Evolutionary conservation across 2,888 invertebrate species (phyloP), one percentile per base, ranked within the genome.

Genomic region (Athalia cordata): DNA sequence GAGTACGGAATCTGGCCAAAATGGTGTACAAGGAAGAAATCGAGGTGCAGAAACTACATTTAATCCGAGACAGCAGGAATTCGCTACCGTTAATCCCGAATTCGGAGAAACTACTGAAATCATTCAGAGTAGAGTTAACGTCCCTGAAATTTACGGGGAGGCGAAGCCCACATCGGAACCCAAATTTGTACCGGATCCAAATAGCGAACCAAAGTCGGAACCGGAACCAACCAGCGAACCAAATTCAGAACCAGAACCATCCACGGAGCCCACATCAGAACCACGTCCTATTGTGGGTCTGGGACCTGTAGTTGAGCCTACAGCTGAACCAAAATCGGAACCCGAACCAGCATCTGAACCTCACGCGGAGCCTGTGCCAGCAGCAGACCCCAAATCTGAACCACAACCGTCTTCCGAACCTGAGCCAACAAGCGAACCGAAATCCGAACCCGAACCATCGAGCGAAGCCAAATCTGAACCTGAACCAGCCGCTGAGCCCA

Each of bases 1-100:
- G 0, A 84, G 82, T 55, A 85, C 85, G 5, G 84, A 84, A 64
- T 76, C 81, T 13, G 77, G 70, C 11, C 79, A 81, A 49, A 86
- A 87, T 75, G 82, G 81, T 11, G 85, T 87, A 59, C 87, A 88
- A 79, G 89, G 87, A 43, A 86, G 89, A 80, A 88, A 89, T 65
- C 83, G 85, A 70, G 83, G 84, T 13, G 82, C 82, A 5, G 82
- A 83, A 11, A 78, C 64, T 6, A 74, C 76, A 1, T 84, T 83
- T 47, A 80, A 80, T 45, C 81, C 83, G 7, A 70, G 79, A 70
- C 79, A 80, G 61, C 86, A 85, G 15, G 86, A 85, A 81, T 78
- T 77, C 13, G 72, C 57, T 59, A 7, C 4, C 3, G 57, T 47
- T 8, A 57, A 57, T 47, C n/a, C 45, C 4, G 9, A 47, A 47